phyloP scores from a whole-genome alignment of 2,888 invertebrate genomes.

The Amorpha juglandis region DNA sequence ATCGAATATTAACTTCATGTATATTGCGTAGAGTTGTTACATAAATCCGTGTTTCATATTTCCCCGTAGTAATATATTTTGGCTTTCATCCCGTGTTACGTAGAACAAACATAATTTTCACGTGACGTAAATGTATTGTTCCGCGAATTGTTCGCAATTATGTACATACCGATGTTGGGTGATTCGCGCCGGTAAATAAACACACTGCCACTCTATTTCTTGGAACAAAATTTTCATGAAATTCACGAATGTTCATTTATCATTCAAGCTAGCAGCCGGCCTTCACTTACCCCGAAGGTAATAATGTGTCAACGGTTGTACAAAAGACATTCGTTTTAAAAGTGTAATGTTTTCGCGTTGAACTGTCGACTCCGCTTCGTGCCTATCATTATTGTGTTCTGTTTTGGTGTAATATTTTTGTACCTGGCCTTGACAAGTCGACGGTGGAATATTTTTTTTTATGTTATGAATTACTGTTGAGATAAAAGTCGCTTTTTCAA shows the following conservation, averaged over 20 bases:
- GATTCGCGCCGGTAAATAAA: constrained; percentile 37
- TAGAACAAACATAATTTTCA: constrained; percentile 37
- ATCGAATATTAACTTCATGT: neutral
- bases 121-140: constrained; percentile 40
- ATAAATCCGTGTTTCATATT: constrained; percentile 5
- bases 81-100: constrained; percentile 40
- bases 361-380: neutral
- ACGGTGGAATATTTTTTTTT: no score
- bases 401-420: neutral
- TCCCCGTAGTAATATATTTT: constrained; percentile 31
- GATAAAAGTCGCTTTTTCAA: no score
- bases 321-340: constrained; percentile 10
- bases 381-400: neutral
- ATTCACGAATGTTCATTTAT: constrained; percentile 6
- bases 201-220: constrained; percentile 36
- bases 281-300: neutral
- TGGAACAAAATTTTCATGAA: constrained; percentile 32
- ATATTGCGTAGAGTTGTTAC: neutral
- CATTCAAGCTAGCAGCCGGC: constrained; percentile 9
- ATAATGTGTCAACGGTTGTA: constrained; percentile 12
- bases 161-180: constrained; percentile 29
- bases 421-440: no score
- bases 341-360: neutral
- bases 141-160: constrained; percentile 40
- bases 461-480: no score